Conservation (phyloP, 2,113 vertebrate species). For the Sakesphorus luctuosus region DNA sequence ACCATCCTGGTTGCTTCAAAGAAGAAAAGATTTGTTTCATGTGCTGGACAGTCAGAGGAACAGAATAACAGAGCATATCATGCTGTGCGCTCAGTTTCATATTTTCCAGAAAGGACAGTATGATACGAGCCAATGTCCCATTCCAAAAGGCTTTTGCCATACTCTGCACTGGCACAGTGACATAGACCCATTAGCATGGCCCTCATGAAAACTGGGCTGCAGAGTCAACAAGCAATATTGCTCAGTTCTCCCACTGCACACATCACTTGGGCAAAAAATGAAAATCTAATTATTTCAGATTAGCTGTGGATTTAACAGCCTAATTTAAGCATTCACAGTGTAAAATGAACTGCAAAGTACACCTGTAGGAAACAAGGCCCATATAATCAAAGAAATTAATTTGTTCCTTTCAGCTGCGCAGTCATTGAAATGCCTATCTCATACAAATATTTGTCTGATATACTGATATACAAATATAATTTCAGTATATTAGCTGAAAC, state of each 20-base stretch:
- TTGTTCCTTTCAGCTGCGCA: conserved; percentile 5
- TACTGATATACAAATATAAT: conserved; percentile 54
- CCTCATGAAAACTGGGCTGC: background rate
- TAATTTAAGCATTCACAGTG: background rate
- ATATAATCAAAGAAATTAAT: conserved; percentile 50
- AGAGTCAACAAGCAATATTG: background rate
- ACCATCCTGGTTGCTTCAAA: background rate
- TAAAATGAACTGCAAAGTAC: conserved; percentile 28
- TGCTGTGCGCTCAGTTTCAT: background rate
- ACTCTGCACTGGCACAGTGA: background rate
- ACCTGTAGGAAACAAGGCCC: conserved; percentile 10
- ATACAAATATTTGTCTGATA: conserved; percentile 61
- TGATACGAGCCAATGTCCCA: background rate
- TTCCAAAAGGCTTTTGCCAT: background rate
- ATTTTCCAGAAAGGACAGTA: background rate
- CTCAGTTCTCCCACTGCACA: background rate
- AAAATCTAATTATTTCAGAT: background rate
- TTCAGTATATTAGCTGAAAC: conserved; percentile 42
- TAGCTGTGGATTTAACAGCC: background rate
- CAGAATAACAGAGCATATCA: background rate
- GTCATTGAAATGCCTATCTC: conserved; percentile 42
- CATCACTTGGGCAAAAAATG: background rate
- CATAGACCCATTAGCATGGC: accelerated
- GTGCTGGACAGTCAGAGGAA: background rate
- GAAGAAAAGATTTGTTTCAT: background rate